A percentile compares a stretch with the other conserved stretches of the same genome.
phyloP scores from a whole-genome alignment of 1,140 invertebrate genomes.

The Apocrypta bakeri region DNA sequence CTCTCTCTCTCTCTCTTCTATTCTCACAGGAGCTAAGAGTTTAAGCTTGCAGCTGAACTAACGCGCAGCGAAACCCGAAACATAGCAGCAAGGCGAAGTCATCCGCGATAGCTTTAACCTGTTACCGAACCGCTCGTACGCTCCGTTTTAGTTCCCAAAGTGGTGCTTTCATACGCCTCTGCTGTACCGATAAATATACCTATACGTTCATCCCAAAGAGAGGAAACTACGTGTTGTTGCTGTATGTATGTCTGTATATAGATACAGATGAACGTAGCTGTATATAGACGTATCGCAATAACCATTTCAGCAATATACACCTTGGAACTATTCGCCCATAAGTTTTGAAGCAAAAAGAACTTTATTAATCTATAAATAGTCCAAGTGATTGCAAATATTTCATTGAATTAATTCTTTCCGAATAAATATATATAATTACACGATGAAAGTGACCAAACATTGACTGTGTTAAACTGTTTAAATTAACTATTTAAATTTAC shows the following conservation, averaged over 20 bases:
- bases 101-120: constrained; percentile 49
- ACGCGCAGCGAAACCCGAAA: constrained; percentile 52
- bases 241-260: too few relatives aligned
- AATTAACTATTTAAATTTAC: neutral
- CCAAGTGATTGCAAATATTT: too few relatives aligned
- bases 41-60: constrained; percentile 54
- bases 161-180: constrained; percentile 61
- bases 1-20: neutral
- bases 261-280: too few relatives aligned
- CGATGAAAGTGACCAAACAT: neutral
- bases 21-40: constrained; percentile 23
- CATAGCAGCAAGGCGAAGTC: constrained; percentile 44
- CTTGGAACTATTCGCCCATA: too few relatives aligned
- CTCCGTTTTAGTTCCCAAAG: constrained; percentile 60
- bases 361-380: too few relatives aligned
- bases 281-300: too few relatives aligned
- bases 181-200: constrained; percentile 55
- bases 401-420: neutral
- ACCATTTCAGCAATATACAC: too few relatives aligned
- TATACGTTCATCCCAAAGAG: too few relatives aligned
- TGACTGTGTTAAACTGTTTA: neutral
- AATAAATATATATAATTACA: neutral
- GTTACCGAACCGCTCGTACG: constrained; percentile 26
- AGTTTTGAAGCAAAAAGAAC: too few relatives aligned
- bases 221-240: constrained; percentile 39